These are phyloP conservation scores for Acanthococcus lagerstroemiae DNA, from an alignment of 2,888 invertebrate species.

Conservation along the genomic window DNA sequence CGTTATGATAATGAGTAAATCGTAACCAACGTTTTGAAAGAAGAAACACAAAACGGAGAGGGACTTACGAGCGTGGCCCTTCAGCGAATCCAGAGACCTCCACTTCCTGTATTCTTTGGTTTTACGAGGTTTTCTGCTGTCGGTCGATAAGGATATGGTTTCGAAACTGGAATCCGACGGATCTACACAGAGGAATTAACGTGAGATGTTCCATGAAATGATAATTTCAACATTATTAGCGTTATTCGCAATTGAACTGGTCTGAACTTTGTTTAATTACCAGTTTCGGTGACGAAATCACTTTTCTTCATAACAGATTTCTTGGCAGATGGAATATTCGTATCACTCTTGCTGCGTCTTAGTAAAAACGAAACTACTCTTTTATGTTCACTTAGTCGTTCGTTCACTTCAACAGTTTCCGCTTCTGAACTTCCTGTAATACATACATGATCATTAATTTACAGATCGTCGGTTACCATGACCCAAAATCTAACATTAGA, in stretches of 20 bases:
- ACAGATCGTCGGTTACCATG: too few species aligned
- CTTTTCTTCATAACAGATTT: too few species aligned
- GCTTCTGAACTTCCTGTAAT: constrained; percentile 2
- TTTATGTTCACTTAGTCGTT: constrained; percentile 11
- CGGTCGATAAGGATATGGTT: constrained; percentile 9
- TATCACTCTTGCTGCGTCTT: constrained; percentile 17
- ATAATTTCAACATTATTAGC: background rate
- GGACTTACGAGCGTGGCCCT: constrained; percentile 6
- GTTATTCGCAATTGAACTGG: background rate
- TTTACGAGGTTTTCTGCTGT: background rate
- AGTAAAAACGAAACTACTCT: background rate
- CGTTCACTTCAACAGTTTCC: constrained; percentile 4
- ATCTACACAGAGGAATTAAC: constrained; percentile 7
- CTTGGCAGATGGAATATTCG: constrained; percentile 4
- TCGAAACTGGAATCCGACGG: constrained; percentile 16
- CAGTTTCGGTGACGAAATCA: too few species aligned
- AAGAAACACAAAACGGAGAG: background rate
- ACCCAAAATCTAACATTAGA: too few species aligned
- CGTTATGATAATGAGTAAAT: background rate
- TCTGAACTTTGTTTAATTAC: too few species aligned
- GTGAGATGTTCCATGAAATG: background rate
- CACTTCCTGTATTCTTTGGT: constrained; percentile 3
- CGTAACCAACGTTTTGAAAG: background rate
- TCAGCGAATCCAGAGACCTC: constrained; percentile 22
- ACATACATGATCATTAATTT: background rate